Conservation (phyloP, 2,113 vertebrate genomes). For the Gobio gobio region DNA sequence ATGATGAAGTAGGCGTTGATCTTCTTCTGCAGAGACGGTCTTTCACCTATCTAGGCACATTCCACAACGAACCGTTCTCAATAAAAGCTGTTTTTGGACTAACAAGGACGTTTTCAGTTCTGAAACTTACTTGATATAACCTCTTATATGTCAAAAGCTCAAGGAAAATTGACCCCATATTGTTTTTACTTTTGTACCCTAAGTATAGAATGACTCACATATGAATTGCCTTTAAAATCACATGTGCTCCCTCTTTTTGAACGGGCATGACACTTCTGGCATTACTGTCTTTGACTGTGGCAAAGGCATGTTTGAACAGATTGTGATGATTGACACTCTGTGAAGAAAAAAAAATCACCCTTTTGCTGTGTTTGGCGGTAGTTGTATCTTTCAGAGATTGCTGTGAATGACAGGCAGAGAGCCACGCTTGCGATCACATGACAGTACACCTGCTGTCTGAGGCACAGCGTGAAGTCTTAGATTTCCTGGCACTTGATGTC, state of each 20-base stretch:
- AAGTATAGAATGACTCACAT: no score
- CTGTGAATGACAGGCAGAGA: constrained; percentile 11
- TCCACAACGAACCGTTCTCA: no score
- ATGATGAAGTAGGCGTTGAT: no score
- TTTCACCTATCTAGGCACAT: no score
- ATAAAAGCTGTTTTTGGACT: no score
- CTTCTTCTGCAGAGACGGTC: no score
- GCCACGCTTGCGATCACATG: constrained; percentile 11
- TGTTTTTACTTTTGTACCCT: no score
- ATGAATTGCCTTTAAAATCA: constrained; percentile 2
- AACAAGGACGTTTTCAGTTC: no score
- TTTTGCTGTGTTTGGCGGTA: not conserved
- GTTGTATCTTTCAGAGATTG: constrained; percentile 27
- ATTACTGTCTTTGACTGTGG: not conserved
- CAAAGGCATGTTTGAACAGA: constrained; percentile 11
- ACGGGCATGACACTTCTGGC: not conserved
- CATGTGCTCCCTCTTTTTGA: not conserved
- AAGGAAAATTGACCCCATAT: no score
- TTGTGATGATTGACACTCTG: constrained; percentile 40
- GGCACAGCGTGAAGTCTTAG: constrained; percentile 1
- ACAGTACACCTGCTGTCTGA: constrained; percentile 30
- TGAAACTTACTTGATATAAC: no score
- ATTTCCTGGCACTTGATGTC: not conserved
- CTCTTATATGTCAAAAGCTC: no score
- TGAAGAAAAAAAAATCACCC: not conserved